These are phyloP conservation scores for Thaleichthys pacificus DNA, from an alignment of 2,797 vertebrate genomes.

Conservation along the genomic window DNA sequence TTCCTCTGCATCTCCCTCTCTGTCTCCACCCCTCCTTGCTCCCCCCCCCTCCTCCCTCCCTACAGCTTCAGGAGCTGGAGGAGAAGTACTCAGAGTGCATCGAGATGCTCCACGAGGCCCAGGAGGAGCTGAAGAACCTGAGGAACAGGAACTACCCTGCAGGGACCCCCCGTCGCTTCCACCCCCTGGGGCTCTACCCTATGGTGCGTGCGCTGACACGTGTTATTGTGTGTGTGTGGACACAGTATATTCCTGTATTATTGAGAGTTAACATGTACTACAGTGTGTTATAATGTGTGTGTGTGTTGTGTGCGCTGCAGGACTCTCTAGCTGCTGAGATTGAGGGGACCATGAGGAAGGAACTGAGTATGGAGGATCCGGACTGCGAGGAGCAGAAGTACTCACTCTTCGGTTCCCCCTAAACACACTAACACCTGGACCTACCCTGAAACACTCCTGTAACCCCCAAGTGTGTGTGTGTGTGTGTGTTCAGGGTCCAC, in stretches of 20 bases:
- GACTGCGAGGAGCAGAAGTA: constrained; percentile 90
- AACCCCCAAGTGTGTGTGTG: background rate
- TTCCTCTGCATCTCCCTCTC: background rate
- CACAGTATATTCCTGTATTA: background rate
- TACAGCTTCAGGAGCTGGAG: constrained; percentile 89
- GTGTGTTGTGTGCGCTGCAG: constrained; percentile 63
- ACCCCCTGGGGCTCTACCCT: constrained; percentile 89
- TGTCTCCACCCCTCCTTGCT: background rate
- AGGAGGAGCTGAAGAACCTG: constrained; percentile 96
- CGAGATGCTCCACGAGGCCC: constrained; percentile 97
- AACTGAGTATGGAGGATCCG: constrained; percentile 86
- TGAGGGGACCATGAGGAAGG: constrained; percentile 98
- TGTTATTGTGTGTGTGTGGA: background rate
- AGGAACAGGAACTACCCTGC: constrained; percentile 86
- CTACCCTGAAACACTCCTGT: background rate
- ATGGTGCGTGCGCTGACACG: constrained; percentile 78
- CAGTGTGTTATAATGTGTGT: background rate
- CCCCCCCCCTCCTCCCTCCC: background rate
- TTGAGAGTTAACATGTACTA: constrained; percentile 14
- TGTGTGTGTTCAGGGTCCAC: constrained; percentile 76
- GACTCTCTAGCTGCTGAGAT: constrained; percentile 98
- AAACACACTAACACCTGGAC: background rate
- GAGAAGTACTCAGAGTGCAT: constrained; percentile 95
- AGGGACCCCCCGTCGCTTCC: constrained; percentile 85
- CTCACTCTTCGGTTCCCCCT: background rate